Evolutionary conservation across 2,888 invertebrate genomes (phyloP), one percentile per base, ranked within the genome.

Genomic region (Plagiodera versicolora): DNA sequence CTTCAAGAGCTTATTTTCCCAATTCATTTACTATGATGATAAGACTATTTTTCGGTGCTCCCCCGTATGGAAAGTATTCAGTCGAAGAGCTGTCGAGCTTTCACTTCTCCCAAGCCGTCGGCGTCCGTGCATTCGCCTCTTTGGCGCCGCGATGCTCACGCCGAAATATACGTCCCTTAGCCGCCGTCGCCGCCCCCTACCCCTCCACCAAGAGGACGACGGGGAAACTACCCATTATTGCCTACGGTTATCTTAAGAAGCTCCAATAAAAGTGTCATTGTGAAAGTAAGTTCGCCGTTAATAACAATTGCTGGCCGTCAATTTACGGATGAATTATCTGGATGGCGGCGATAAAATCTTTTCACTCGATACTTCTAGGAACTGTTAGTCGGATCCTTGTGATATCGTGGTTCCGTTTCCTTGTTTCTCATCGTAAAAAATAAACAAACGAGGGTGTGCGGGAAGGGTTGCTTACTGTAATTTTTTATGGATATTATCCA

Each of bases 231-330:
- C 77, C 79, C 79, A 80, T 79, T 80, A 79, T 79, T 79, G 79
- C 79, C 79, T 79, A 80, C 79, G 77, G 80, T 80, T 80, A 80
- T 80, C 80, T 79, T 79, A 79, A 79, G 79, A 77, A 78, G 78
- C 76, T 77, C 76, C 79, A 77, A 79, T 80, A 79, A 80, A 80
- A 79, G 77, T 78, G 79, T 79, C 79, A 78, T 79, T 79, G 78
- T 76, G 77, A 77, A 77, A 76, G 77, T 77, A 77, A 77, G 74
- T 72, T 75, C 68, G 76, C 72, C 77, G 75, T 78, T 79, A 79
- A 79, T 78, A 79, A 75, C 76, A 76, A 78, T 78, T 75, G 78
- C 76, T 71, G 71, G 70, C 74, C 76, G 77, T 79, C 78, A 77
- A 77, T 79, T 79, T 77, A 78, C 76, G 74, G 72, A 69, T 68